Conservation (phyloP, 2,888 invertebrate genomes). For the Serripes groenlandicus region DNA sequence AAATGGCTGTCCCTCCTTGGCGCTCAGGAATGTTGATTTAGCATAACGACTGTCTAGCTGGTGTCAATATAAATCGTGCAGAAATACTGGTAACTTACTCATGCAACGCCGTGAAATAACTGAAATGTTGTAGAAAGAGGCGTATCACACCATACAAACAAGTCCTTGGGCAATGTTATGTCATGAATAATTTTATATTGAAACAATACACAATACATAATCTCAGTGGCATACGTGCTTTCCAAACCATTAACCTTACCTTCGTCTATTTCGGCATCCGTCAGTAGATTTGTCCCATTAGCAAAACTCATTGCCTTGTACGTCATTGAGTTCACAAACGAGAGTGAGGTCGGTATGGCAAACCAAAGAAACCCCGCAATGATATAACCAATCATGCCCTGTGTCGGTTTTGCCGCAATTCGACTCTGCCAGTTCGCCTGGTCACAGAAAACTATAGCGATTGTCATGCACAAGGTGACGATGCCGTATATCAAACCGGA, state of each 20-base stretch:
- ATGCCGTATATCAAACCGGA: conserved; percentile 77
- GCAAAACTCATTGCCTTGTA: conserved; percentile 73
- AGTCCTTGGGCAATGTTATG: too few relatives aligned
- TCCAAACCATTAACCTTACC: conserved; percentile 51
- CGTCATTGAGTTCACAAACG: conserved; percentile 74
- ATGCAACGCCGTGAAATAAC: too few relatives aligned
- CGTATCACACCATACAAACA: too few relatives aligned
- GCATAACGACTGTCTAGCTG: too few relatives aligned
- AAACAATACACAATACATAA: too few relatives aligned
- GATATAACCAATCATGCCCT: conserved; percentile 83
- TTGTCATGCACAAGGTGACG: conserved; percentile 71
- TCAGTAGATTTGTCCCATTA: conserved; percentile 69
- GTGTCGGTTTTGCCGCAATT: conserved; percentile 83
- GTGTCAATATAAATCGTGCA: too few relatives aligned
- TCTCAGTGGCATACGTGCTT: too few relatives aligned
- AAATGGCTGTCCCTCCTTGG: too few relatives aligned
- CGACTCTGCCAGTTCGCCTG: conserved; percentile 85
- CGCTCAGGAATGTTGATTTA: too few relatives aligned
- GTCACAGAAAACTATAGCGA: conserved; percentile 76
- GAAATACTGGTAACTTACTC: too few relatives aligned
- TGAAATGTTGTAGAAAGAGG: too few relatives aligned
- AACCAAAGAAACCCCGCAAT: conserved; percentile 83
- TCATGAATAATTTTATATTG: too few relatives aligned
- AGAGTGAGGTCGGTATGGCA: conserved; percentile 82
- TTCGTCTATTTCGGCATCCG: conserved; percentile 61